Evolutionary conservation across 2,888 invertebrate species (phyloP).

Genomic region (Troides aeacus): DNA sequence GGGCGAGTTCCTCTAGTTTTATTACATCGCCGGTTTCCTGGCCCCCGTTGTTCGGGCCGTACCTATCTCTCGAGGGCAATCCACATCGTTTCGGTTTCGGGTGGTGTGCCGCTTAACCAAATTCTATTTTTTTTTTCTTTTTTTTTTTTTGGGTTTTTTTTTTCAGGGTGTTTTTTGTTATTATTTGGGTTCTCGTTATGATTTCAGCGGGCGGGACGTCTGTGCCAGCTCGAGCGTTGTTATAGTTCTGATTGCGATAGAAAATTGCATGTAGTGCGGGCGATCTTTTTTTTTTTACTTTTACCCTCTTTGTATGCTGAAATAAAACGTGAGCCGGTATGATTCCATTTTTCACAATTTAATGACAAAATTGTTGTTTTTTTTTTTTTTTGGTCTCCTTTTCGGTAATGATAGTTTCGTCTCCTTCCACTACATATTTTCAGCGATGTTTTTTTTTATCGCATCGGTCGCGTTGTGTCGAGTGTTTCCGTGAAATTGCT

Average conservation of each 20-base stretch:
- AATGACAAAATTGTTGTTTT: constrained; percentile 22
- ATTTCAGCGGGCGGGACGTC: constrained; percentile 41
- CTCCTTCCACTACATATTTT: constrained; percentile 11
- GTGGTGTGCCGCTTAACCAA: constrained; percentile 69
- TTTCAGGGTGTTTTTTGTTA: constrained; percentile 52
- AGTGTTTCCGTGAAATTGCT: background rate
- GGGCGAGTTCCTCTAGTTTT: constrained; percentile 25
- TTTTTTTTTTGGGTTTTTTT: constrained; percentile 33
- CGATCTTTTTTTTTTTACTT: constrained; percentile 8
- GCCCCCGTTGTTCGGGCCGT: constrained; percentile 46
- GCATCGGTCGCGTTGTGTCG: constrained; percentile 1
- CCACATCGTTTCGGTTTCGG: constrained; percentile 69
- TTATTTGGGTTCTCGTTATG: constrained; percentile 61
- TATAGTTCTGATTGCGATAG: constrained; percentile 40
- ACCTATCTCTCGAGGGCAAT: constrained; percentile 72
- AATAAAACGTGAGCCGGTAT: constrained; percentile 29
- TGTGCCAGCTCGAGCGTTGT: constrained; percentile 47
- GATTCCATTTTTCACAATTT: constrained; percentile 28
- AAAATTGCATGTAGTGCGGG: constrained; percentile 46
- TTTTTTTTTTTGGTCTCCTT: constrained; percentile 1
- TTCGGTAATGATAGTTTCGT: constrained; percentile 16
- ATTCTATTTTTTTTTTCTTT: constrained; percentile 49
- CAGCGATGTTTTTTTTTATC: constrained; percentile 6
- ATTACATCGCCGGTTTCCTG: constrained; percentile 41
- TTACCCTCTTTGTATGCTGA: constrained; percentile 24